phyloP scores from a whole-genome alignment of 2,113 vertebrate species.

The Sturnus vulgaris region DNA sequence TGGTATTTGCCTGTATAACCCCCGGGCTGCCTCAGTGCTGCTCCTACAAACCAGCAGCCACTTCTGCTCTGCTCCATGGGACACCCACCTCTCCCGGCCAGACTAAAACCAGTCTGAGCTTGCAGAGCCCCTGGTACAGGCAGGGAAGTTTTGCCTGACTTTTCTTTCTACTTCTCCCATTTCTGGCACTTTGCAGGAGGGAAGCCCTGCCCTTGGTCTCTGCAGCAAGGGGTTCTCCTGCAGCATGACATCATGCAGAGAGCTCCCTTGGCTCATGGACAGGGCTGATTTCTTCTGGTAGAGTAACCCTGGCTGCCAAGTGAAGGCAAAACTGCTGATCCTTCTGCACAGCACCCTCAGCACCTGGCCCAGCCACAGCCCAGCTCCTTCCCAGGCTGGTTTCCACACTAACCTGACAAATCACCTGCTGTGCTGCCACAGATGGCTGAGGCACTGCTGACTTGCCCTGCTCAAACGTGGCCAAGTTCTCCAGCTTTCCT shows the following conservation, averaged over 20 bases:
- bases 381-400: neutral
- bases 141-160: neutral
- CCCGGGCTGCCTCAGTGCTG: neutral
- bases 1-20: neutral
- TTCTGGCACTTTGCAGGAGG: neutral
- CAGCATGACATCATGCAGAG: neutral
- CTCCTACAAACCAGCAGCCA: neutral
- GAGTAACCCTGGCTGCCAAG: slow-evolving; percentile 33
- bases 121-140: rapidly evolving
- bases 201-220: neutral
- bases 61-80: neutral
- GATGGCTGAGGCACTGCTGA: neutral
- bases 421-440: neutral
- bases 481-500: neutral
- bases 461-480: neutral
- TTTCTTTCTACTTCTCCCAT: neutral
- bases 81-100: neutral
- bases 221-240: slow-evolving; percentile 28
- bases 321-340: slow-evolving; percentile 2
- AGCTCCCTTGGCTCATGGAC: neutral
- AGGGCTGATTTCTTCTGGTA: neutral
- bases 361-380: neutral
- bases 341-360: neutral
- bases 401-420: neutral
- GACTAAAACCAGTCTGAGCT: neutral